Percentiles rank a stretch among this genome's conserved stretches.
Evolutionary conservation across 2,888 invertebrate genomes (phyloP).

Genomic region (Stenurella melanura): DNA sequence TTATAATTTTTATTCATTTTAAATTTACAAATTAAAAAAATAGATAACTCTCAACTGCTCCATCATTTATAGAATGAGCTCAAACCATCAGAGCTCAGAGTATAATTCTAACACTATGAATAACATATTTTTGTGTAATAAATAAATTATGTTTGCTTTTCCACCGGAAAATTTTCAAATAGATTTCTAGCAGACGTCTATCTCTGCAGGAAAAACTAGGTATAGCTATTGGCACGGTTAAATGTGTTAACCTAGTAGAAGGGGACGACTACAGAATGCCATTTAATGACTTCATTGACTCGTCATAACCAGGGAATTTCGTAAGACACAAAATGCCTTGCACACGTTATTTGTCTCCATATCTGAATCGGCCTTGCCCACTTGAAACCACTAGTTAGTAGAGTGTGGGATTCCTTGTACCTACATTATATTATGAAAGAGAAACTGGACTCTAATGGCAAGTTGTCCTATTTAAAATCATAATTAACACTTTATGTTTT

Average conservation of each 20-base stretch:
- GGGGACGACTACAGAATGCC: not conserved
- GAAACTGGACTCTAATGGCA: conserved; percentile 21
- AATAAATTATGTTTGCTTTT: too few relatives aligned
- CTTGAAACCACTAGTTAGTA: conserved; percentile 26
- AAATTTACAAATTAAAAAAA: too few relatives aligned
- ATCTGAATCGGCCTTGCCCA: conserved; percentile 23
- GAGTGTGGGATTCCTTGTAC: conserved; percentile 34
- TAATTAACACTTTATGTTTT: not conserved
- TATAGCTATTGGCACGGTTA: not conserved
- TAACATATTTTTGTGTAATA: too few relatives aligned
- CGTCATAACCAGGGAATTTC: conserved; percentile 20
- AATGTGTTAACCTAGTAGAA: not conserved
- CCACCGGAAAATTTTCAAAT: too few relatives aligned
- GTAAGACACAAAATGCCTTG: not conserved
- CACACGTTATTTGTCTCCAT: conserved; percentile 29
- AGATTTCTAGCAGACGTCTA: not conserved
- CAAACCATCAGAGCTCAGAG: too few relatives aligned
- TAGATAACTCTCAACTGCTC: too few relatives aligned
- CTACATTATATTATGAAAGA: conserved; percentile 30
- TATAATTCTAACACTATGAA: too few relatives aligned
- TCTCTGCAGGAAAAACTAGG: not conserved
- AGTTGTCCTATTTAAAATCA: conserved; percentile 11
- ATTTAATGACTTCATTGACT: conserved; percentile 28
- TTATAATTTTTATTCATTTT: too few relatives aligned
- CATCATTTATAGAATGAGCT: too few relatives aligned